phyloP scores from a whole-genome alignment of 2,888 invertebrate genomes.

The Rhabditoides inermis region DNA sequence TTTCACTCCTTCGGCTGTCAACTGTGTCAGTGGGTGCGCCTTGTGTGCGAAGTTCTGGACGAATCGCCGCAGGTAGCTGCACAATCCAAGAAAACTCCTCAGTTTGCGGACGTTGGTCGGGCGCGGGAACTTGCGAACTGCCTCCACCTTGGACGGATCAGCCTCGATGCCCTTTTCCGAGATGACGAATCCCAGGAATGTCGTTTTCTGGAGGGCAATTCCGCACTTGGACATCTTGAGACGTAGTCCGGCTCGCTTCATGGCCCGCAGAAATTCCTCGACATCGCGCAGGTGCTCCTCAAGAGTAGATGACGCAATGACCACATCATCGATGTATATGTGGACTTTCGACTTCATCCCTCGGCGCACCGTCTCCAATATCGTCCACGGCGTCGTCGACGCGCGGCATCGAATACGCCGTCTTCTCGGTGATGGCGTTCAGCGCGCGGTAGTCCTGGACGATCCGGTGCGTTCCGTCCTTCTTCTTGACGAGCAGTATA shows the following conservation, averaged over 20 bases:
- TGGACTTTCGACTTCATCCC: constrained; percentile 5
- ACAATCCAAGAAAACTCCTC: constrained; percentile 18
- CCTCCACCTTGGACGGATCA: constrained; percentile 15
- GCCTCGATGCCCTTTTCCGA: constrained; percentile 18
- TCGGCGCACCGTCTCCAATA: too few relatives aligned
- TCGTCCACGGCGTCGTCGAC: too few relatives aligned
- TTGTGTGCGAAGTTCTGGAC: constrained; percentile 18
- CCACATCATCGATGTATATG: constrained; percentile 25
- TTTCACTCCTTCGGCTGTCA: constrained; percentile 11
- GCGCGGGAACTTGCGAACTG: constrained; percentile 9
- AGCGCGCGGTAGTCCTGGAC: too few relatives aligned
- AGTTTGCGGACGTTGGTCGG: constrained; percentile 12
- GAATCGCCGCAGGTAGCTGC: constrained; percentile 21
- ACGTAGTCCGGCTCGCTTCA: constrained; percentile 16
- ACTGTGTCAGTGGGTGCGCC: constrained; percentile 14
- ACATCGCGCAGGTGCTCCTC: constrained; percentile 25
- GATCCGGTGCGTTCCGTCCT: too few relatives aligned
- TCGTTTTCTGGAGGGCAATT: constrained; percentile 16
- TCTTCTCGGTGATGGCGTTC: too few relatives aligned
- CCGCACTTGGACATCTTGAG: constrained; percentile 16
- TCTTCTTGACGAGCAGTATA: too few relatives aligned
- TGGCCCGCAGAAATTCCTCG: constrained; percentile 11
- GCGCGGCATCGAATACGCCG: too few relatives aligned
- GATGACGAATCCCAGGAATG: constrained; percentile 24
- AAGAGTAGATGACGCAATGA: constrained; percentile 8